Evolutionary conservation across 2,113 vertebrate species (phyloP), one percentile per base, ranked within the genome.

Genomic region (Cinclus cinclus): DNA sequence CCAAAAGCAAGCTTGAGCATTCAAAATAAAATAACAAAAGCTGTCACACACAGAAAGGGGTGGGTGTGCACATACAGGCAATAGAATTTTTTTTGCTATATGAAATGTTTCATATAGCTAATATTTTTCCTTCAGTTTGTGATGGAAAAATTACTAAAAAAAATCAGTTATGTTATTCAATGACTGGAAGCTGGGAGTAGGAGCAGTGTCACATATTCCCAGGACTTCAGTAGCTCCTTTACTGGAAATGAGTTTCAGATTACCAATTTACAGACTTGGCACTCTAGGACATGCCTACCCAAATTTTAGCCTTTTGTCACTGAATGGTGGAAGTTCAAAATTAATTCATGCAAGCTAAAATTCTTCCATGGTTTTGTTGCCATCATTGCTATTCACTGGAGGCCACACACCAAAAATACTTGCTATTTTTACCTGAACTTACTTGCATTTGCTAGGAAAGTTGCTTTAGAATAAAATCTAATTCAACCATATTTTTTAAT

Each of bases 161-260:
- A 37, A 37, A 37, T 83, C 15, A n/a, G 35, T 42, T 83, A 35
- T 17, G 20, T 44, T 89, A 58, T 75, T 86, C 53, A 60, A 6
- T 46, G 67, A 30, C 16, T 83, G 28, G 15, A 22, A 46, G n/a
- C 56, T 83, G 31, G 35, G 42, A 35, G 81, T 68, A 69, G 35
- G 35, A 37, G 35, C 25, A 80, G 44, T 63, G 28, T 30, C 27
- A 91, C 39, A 82, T 74, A 87, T 87, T 80, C 47, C 41, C 62
- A 79, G 22, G 33, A 77, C 33, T 60, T 89, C 81, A 77, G 46
- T 22, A 89, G n/a, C 49, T 87, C 47, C 49, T 82, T 95, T 77
- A 82, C 92, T 85, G 94, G 58, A 96, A 96, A 92, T 80, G n/a
- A 87, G 63, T 90, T 91, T 76, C 70, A 95, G 91, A 77, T 83